phyloP scores from a whole-genome alignment of 1,140 invertebrate genomes.

The Sweltsa coloradensis region DNA sequence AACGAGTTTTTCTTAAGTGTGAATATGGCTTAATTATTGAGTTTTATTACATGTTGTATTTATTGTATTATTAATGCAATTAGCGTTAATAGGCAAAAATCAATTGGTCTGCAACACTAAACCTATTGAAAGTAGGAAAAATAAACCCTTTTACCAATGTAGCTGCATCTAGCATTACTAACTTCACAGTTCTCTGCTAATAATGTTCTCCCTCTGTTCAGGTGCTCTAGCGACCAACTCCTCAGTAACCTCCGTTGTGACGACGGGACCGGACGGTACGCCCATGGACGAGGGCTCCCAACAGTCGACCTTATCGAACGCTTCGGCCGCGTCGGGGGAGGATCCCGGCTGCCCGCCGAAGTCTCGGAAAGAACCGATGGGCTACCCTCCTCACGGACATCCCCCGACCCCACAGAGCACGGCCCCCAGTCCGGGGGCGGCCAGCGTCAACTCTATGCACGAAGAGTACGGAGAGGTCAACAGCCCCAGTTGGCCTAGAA shows the following conservation, averaged over 20 bases:
- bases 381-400: constrained; percentile 39
- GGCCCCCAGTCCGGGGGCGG: constrained; percentile 67
- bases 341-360: constrained; percentile 68
- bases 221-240: too few species aligned
- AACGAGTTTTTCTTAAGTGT: too few species aligned
- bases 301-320: constrained; percentile 82
- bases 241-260: constrained; percentile 71
- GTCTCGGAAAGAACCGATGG: constrained; percentile 46
- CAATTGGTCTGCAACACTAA: too few species aligned
- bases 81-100: too few species aligned
- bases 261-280: constrained; percentile 75
- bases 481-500: constrained; percentile 71
- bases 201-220: too few species aligned
- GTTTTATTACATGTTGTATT: too few species aligned
- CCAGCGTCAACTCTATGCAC: constrained; percentile 68
- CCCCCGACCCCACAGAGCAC: constrained; percentile 58
- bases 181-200: too few species aligned
- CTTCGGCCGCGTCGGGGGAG: constrained; percentile 80
- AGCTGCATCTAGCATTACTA: too few species aligned
- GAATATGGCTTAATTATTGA: too few species aligned
- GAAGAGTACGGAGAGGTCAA: constrained; percentile 81
- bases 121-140: too few species aligned
- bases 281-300: constrained; percentile 80
- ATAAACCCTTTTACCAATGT: too few species aligned
- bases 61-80: too few species aligned